These are phyloP conservation scores for Ophion slaviceki DNA, from an alignment of 2,888 invertebrate genomes.

Conservation along the genomic window DNA sequence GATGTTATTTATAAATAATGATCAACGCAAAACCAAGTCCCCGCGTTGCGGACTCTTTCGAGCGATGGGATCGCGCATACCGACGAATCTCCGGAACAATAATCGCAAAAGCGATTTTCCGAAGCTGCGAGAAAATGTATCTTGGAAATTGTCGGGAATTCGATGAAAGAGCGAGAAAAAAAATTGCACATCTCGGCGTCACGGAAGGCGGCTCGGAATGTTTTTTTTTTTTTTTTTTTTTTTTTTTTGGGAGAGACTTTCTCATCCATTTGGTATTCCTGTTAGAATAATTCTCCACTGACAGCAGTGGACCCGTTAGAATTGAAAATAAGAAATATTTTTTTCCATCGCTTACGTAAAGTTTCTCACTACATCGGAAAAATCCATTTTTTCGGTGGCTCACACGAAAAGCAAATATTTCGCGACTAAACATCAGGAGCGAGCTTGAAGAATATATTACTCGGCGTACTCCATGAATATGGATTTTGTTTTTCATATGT, in stretches of 20 bases:
- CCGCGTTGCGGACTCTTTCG: neutral
- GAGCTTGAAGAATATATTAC: neutral
- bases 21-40: neutral
- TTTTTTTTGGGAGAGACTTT: neutral
- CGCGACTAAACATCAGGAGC: neutral
- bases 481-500: neutral
- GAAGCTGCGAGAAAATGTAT: neutral
- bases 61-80: neutral
- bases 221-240: neutral
- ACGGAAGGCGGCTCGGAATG: neutral
- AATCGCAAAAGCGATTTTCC: neutral
- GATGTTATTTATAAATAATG: conserved; percentile 5
- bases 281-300: no score
- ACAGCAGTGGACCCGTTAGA: no score
- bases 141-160: neutral
- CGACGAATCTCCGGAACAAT: conserved; percentile 14
- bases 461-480: neutral
- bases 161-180: neutral
- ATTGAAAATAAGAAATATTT: neutral
- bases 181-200: neutral
- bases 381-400: neutral
- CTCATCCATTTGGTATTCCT: no score
- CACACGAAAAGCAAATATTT: neutral
- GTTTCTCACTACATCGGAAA: neutral
- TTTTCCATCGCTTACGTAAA: neutral